Evolutionary conservation across 1,140 invertebrate genomes (phyloP).

Genomic region (Drosophila yakuba): DNA sequence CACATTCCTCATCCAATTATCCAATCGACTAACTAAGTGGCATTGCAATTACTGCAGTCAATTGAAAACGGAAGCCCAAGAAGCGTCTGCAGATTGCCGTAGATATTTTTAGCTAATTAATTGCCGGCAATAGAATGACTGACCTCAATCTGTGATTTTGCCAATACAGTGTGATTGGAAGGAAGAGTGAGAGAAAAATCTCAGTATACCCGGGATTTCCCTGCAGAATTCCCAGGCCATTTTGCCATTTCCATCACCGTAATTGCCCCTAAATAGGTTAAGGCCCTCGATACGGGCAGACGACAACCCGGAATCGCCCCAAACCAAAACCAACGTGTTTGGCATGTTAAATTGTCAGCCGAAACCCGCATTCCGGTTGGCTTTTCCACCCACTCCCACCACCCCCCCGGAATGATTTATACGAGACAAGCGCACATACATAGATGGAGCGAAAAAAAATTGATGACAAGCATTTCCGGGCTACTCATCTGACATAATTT

Average conservation of each 20-base stretch:
- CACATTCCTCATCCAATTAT: constrained; percentile 1
- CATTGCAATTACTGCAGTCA: constrained; percentile 40
- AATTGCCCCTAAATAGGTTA: constrained; percentile 57
- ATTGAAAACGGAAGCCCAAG: constrained; percentile 27
- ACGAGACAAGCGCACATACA: constrained; percentile 9
- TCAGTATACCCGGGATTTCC: constrained; percentile 19
- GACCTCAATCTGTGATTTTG: constrained; percentile 15
- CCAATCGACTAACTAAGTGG: constrained; percentile 12
- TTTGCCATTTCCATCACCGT: constrained; percentile 26
- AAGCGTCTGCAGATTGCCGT: constrained; percentile 54
- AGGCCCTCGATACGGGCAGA: constrained; percentile 24
- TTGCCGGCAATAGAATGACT: constrained; percentile 22
- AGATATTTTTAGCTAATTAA: constrained; percentile 57
- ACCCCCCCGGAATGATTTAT: constrained; percentile 65
- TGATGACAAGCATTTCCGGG: constrained; percentile 81
- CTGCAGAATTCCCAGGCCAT: constrained; percentile 1
- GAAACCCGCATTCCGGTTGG: constrained; percentile 39
- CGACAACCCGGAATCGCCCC: constrained; percentile 31
- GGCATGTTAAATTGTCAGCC: constrained; percentile 69
- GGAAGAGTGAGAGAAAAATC: constrained; percentile 10
- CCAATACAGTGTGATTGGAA: background rate
- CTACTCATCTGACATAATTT: constrained; percentile 75
- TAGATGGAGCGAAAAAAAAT: constrained; percentile 52
- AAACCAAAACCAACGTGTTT: constrained; percentile 60
- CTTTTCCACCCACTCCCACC: constrained; percentile 8